Base-by-base conservation (phyloP, 1,140 invertebrate genomes). In the Neodiprion pinetum region DNA sequence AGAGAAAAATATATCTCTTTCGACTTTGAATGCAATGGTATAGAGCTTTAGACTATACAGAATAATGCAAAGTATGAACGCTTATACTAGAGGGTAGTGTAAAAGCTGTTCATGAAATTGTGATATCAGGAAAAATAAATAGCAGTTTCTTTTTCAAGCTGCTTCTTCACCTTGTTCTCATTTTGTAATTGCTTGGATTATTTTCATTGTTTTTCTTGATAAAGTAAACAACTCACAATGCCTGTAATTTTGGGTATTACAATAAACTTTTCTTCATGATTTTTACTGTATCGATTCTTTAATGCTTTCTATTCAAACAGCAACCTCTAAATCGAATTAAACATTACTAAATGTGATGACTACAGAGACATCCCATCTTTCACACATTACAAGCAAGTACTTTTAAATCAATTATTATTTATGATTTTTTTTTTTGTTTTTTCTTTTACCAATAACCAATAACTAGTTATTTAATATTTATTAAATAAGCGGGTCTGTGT, bases 401-500 rank as follows among this genome's bases (percentile, higher is more conserved):
- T 61, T 61, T 61, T 61, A 14, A 14, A 61, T 61, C n/a, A 4
- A 17, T 61, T 61, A 61, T 61, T 61, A 40, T 7, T 61, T 61
- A 61, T 61, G 11, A 61, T 61, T 61, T 61, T 61, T 61, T 61
- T 61, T 61, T 40, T 40, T 40, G 28, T 40, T 40, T 40, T 40
- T 40, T 40, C 28, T 61, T 76, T 81, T 80, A 83, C 65, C 74
- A 75, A 76, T 80, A 81, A 81, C 78, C 81, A 80, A 80, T 77
- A 78, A 66, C 77, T 75, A 47, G 66, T 71, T 82, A 75, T 78
- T 82, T 77, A 72, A 71, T 50, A 50, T 71, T 71, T 50, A 71
- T 82, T 83, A 84, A 80, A 84, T 83, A 84, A 83, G 81, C 80
- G 79, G 78, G 82, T 83, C 74, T 79, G 80, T 83, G 80, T 83